Conservation (phyloP, 2,113 vertebrate species). For the Hepsetus odoe region DNA sequence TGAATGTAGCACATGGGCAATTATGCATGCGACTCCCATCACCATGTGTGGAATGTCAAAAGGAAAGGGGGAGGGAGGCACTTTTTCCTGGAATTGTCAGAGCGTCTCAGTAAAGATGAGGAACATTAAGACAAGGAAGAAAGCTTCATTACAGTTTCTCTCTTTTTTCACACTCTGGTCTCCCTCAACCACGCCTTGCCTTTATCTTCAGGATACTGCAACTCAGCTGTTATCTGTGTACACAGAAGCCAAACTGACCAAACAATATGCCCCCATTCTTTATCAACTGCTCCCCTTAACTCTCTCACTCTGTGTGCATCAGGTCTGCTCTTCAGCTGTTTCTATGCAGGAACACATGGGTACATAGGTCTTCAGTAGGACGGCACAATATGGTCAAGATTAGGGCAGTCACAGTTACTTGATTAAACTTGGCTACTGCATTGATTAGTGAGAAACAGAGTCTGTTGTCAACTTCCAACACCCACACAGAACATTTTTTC, state of each 20-base stretch:
- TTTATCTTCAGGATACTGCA: slow-evolving; percentile 43
- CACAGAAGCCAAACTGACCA: slow-evolving; percentile 19
- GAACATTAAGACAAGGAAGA: background rate
- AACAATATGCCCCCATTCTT: slow-evolving; percentile 22
- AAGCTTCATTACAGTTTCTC: slow-evolving; percentile 1
- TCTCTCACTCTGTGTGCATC: background rate
- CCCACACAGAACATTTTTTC: too few species aligned
- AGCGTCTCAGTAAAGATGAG: background rate
- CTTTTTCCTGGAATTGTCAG: slow-evolving; percentile 26
- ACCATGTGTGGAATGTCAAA: slow-evolving; percentile 31
- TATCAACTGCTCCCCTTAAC: slow-evolving; percentile 1
- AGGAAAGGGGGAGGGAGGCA: slow-evolving; percentile 30
- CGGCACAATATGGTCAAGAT: background rate
- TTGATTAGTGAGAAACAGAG: background rate
- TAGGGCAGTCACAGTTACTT: background rate
- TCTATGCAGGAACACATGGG: slow-evolving; percentile 18
- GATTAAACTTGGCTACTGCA: background rate
- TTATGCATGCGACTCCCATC: slow-evolving; percentile 35
- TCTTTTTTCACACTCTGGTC: background rate
- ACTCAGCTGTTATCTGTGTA: slow-evolving; percentile 27
- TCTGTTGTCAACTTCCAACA: too few species aligned
- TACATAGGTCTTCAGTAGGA: background rate
- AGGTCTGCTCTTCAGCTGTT: slow-evolving; percentile 17
- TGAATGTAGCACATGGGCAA: slow-evolving; percentile 36
- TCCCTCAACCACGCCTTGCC: background rate